Evolutionary conservation across 2,113 vertebrate species (phyloP).

Genomic region (Prinia subflava): DNA sequence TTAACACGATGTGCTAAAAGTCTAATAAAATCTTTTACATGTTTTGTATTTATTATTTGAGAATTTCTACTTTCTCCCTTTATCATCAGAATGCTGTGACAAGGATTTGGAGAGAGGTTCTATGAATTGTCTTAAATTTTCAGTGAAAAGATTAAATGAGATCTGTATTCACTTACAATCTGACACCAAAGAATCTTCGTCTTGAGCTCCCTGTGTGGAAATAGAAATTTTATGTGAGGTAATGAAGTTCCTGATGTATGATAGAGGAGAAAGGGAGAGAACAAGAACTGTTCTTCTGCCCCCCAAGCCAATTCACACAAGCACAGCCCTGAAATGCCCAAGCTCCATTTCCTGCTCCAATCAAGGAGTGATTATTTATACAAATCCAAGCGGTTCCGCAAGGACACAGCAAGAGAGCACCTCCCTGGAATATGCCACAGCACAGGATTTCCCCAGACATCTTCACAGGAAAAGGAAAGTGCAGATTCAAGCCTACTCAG

Average conservation of each 20-base stretch:
- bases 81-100: background rate
- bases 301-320: background rate
- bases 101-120: background rate
- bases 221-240: background rate
- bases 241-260: background rate
- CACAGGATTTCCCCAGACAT: background rate
- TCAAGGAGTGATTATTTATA: background rate
- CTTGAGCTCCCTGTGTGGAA: background rate
- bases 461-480: background rate
- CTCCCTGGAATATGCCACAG: background rate
- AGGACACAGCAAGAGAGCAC: background rate
- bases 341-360: background rate
- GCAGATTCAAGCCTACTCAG: background rate
- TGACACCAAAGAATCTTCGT: background rate
- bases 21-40: background rate
- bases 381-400: background rate
- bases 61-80: background rate
- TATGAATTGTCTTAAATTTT: background rate
- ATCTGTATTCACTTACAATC: background rate
- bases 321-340: background rate
- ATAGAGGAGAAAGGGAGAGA: background rate
- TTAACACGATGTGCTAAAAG: background rate
- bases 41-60: constrained; percentile 15
- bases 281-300: background rate
- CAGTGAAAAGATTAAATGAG: background rate